Evolutionary conservation across 1,140 invertebrate species (phyloP), one percentile per base, ranked within the genome.

Genomic region (Drusus annulatus): DNA sequence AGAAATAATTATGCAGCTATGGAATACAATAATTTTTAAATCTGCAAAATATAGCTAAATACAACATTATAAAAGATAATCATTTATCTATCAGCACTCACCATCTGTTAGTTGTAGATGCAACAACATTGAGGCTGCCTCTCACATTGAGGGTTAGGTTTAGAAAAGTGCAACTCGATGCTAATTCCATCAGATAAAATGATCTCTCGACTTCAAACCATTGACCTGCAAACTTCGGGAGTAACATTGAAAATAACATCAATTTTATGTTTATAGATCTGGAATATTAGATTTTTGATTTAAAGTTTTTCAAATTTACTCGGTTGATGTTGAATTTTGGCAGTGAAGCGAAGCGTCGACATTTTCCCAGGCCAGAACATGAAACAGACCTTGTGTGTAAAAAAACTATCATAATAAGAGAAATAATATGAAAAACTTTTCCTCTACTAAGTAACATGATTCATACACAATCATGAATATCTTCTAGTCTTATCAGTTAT

Each of bases 161-260:
- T 62, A 94, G 86, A 68, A 90, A 90, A 0, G 92, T 93, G 85
- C 93, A 94, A 80, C 91, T 93, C 10, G 91, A 88, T 3, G 91
- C 86, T n/a, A 94, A 87, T 87, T 94, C 93, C 80, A 93, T 91
- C 52, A 94, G 84, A 84, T 94, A 93, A 86, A 94, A 94, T 0
- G 93, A 93, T 63, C 93, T 88, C 85, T 94, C 93, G 25, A 94
- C 91, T 87, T 94, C 93, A 85, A 91, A 94, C 93, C 93, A 94
- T 65, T 91, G 90, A 23, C 93, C 93, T 77, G 90, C 86, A 85
- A 94, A 93, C 93, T 94, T 84, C 60, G 87, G 87, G 84, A 68
- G 21, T 81, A 84, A 78, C 65, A 63, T 68, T 50, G 8, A 45
- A 45, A 45, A 45, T 45, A 45, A 13, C 10, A 8, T 45, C 36